Conservation (phyloP, 2,113 vertebrate genomes). For the Calyptommatus sinebrachiatus region DNA sequence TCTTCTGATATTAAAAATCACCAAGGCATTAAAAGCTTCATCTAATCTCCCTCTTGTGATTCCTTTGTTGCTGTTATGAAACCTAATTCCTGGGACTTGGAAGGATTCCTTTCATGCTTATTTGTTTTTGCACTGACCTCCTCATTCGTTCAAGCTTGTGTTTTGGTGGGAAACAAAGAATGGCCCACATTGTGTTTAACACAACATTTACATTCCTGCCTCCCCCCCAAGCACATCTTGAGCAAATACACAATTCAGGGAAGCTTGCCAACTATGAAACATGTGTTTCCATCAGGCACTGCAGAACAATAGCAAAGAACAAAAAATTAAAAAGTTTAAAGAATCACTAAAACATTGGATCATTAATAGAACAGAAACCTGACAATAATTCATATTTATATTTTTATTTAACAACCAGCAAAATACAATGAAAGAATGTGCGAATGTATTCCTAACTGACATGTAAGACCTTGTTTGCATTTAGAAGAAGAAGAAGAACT, state of each 20-base stretch:
- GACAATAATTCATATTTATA: neutral
- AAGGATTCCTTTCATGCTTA: neutral
- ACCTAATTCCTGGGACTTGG: neutral
- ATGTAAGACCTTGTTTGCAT: too few relatives aligned
- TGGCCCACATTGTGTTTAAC: neutral
- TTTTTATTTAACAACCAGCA: neutral
- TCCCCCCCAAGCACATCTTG: neutral
- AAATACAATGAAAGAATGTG: neutral
- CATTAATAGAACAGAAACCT: neutral
- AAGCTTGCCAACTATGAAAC: neutral
- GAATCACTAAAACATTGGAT: too few relatives aligned
- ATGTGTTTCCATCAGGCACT: neutral
- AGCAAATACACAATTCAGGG: neutral
- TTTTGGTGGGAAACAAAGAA: neutral
- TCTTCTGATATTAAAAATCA: slow-evolving; percentile 30
- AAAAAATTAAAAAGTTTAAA: too few relatives aligned
- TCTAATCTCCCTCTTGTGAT: slow-evolving; percentile 11
- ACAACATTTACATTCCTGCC: neutral
- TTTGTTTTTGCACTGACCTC: neutral
- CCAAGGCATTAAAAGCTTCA: slow-evolving; percentile 23
- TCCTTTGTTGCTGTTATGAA: slow-evolving; percentile 16
- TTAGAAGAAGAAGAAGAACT: too few relatives aligned
- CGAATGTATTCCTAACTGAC: neutral
- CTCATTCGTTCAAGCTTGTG: neutral
- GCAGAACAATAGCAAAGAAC: too few relatives aligned